Conservation (phyloP, 2,888 invertebrate genomes). For the Lymantria dispar region DNA sequence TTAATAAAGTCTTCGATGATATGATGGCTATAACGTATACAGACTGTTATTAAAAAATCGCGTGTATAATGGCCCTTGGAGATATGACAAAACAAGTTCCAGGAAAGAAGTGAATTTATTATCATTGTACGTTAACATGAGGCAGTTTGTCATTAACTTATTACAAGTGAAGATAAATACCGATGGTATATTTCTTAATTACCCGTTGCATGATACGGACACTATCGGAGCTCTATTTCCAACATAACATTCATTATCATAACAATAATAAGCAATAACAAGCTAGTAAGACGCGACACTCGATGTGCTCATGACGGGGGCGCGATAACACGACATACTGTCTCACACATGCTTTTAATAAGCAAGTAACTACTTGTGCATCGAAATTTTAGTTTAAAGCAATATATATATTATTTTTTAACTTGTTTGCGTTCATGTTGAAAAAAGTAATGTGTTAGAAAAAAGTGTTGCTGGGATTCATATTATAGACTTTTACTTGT, state of each 20-base stretch:
- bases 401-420: no score
- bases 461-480: no score
- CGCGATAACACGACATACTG: conserved; percentile 46
- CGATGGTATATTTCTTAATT: conserved; percentile 72
- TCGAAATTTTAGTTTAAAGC: neutral
- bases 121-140: conserved; percentile 44
- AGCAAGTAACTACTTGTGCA: conserved; percentile 28
- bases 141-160: conserved; percentile 47
- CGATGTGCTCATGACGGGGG: conserved; percentile 52
- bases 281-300: conserved; percentile 62
- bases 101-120: conserved; percentile 54
- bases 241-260: conserved; percentile 80
- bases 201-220: conserved; percentile 70
- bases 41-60: neutral
- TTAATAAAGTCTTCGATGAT: conserved; percentile 12
- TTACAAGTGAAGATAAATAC: conserved; percentile 52
- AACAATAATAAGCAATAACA: conserved; percentile 81
- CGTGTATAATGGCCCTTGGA: neutral
- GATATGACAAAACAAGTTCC: conserved; percentile 37
- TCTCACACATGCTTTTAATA: conserved; percentile 38
- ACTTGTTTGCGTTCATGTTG: no score
- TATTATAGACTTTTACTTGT: no score
- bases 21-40: neutral
- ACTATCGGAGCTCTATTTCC: conserved; percentile 74
- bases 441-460: no score